A percentile compares a stretch with the other conserved stretches of the same genome.
These are phyloP conservation scores for Danionella dracula DNA, from an alignment of 2,797 vertebrate genomes.

Conservation along the genomic window DNA sequence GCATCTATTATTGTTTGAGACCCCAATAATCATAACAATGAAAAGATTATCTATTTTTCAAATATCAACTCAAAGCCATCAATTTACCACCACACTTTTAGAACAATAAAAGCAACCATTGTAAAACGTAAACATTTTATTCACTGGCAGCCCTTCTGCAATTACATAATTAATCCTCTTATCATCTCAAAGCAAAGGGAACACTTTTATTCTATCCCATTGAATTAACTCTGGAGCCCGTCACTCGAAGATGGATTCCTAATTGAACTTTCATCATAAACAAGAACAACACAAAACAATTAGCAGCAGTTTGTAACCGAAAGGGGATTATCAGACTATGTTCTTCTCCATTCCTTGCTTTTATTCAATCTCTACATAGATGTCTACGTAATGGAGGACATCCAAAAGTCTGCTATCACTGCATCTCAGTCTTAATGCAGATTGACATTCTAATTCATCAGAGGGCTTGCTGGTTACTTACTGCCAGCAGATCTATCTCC, in stretches of 20 bases:
- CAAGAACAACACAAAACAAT: constrained; percentile 33
- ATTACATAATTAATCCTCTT: constrained; percentile 35
- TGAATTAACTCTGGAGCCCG: constrained; percentile 33
- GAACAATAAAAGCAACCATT: not conserved
- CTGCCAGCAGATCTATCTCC: constrained; percentile 31
- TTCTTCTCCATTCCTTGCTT: not conserved
- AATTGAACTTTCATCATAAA: constrained; percentile 32
- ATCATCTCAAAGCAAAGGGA: constrained; percentile 21
- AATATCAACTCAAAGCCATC: not conserved
- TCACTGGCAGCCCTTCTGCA: constrained; percentile 10
- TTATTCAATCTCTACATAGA: not conserved
- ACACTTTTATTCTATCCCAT: constrained; percentile 23
- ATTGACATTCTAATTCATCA: constrained; percentile 45
- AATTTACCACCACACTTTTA: not conserved
- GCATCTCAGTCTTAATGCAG: constrained; percentile 35
- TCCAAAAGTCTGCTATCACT: constrained; percentile 19
- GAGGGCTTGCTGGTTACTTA: constrained; percentile 32
- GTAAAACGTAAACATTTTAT: constrained; percentile 2
- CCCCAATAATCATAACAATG: constrained; percentile 1
- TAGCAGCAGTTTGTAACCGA: constrained; percentile 5
- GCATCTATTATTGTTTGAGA: no score
- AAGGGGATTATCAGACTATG: not conserved
- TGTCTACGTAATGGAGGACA: not conserved
- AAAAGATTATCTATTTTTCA: not conserved
- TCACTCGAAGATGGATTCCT: constrained; percentile 30